Evolutionary conservation across 2,797 vertebrate genomes (phyloP).

Genomic region (Argya squamiceps): DNA sequence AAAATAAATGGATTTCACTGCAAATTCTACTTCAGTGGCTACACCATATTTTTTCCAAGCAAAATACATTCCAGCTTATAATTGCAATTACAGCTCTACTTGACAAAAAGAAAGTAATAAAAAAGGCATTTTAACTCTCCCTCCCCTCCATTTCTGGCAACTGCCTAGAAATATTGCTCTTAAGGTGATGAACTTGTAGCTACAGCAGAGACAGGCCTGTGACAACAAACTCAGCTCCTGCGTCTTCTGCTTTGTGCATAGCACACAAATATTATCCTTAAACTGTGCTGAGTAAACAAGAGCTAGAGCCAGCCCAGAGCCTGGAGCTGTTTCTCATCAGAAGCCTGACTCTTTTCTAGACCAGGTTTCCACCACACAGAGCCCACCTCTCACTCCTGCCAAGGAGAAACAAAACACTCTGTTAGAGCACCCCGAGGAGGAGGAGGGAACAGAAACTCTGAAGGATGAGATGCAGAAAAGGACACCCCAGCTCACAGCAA

Average conservation of each 20-base stretch:
- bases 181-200: neutral
- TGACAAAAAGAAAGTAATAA: neutral
- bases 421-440: neutral
- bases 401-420: neutral
- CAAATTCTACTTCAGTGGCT: constrained; percentile 17
- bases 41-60: constrained; percentile 30
- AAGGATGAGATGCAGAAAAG: constrained; percentile 75
- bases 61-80: neutral
- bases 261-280: neutral
- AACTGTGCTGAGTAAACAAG: neutral
- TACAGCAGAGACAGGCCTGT: neutral
- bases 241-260: neutral
- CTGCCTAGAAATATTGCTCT: neutral
- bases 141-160: neutral
- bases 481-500: constrained; percentile 79
- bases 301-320: neutral
- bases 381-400: constrained; percentile 20
- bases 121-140: neutral
- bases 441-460: constrained; percentile 49
- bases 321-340: constrained; percentile 31
- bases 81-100: neutral
- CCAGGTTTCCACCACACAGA: constrained; percentile 52
- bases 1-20: constrained; percentile 68
- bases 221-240: neutral
- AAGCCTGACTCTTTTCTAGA: constrained; percentile 74